Evolutionary conservation across 2,888 invertebrate species (phyloP), one percentile per base, ranked within the genome.

Genomic region (Leptogaster cylindrica): DNA sequence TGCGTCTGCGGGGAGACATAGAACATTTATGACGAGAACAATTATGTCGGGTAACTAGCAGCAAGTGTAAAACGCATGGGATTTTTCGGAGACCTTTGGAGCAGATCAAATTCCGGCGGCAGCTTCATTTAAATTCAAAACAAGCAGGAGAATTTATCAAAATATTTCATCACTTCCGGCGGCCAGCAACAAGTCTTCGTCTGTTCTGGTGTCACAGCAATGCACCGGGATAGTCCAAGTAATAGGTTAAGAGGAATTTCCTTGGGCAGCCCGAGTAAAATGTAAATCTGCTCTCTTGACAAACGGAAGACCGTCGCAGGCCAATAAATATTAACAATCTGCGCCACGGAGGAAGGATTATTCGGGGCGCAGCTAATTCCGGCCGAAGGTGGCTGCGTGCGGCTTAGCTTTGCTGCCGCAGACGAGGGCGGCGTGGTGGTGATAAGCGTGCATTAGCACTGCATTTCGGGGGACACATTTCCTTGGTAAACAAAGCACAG

Each of bases 91-190:
- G 58, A 41, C 58, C 27, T 39, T 39, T 39, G n/a, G n/a, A n/a
- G n/a, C n/a, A 58, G 58, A 41, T 36, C 25, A 23, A 58, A 58
- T 39, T 58, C 58, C 58, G 36, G 36, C 36, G 36, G n/a, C 51
- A 7, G 27, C 12, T 41, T 58, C 36, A 58, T 58, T 58, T 58
- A 41, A 58, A 58, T 58, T 58, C 58, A 36, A 58, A 25, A 23
- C 58, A 58, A 58, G 31, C 31, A 20, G 23, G 31, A 39, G 39
- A 58, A 41, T 46, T 58, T 58, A 58, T 58, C 58, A 58, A 58
- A 58, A 58, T 58, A 58, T 58, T 58, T 39, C 58, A 58, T 58
- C 58, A 58, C 39, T 58, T 58, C 58, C 58, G 58, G 58, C 25
- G 58, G 16, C 18, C 55, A 36, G n/a, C 33, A 36, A 18, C 20